phyloP scores from a whole-genome alignment of 2,797 vertebrate species.

The Acipenser oxyrinchus region DNA sequence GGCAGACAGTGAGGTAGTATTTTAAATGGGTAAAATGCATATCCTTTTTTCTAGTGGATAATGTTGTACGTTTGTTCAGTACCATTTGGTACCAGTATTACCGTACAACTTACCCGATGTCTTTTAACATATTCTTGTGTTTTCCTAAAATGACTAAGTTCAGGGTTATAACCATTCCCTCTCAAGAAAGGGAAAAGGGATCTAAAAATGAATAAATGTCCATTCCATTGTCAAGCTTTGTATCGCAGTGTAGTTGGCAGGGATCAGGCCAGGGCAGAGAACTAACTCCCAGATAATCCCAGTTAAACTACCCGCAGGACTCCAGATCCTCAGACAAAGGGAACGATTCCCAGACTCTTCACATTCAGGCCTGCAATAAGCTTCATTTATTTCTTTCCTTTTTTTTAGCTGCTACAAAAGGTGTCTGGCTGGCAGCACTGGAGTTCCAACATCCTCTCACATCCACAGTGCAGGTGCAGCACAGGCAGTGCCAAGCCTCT shows the following conservation, averaged over 20 bases:
- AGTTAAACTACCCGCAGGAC: constrained; percentile 33
- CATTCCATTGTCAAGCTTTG: constrained; percentile 36
- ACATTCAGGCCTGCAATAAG: background rate
- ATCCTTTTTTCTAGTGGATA: no score
- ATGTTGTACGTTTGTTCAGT: no score
- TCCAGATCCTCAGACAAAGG: constrained; percentile 2
- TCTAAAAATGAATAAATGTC: constrained; percentile 41
- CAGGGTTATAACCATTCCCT: no score
- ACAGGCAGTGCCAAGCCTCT: background rate
- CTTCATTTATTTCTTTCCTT: background rate
- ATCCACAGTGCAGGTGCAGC: background rate
- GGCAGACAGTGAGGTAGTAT: no score
- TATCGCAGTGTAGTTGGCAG: constrained; percentile 35
- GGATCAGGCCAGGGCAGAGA: constrained; percentile 28
- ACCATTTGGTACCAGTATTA: no score
- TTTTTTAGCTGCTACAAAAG: background rate
- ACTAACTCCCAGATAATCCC: constrained; percentile 41
- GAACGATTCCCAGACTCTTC: background rate
- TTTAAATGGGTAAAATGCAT: no score
- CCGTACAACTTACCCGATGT: no score
- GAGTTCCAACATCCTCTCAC: background rate
- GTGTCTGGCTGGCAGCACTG: background rate
- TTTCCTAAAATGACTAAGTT: no score
- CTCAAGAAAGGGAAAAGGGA: constrained; percentile 24
- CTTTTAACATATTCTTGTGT: no score